Percentiles rank a stretch among this genome's conserved stretches.
Evolutionary conservation across 1,140 invertebrate genomes (phyloP).

Genomic region (Drosophila simulans): DNA sequence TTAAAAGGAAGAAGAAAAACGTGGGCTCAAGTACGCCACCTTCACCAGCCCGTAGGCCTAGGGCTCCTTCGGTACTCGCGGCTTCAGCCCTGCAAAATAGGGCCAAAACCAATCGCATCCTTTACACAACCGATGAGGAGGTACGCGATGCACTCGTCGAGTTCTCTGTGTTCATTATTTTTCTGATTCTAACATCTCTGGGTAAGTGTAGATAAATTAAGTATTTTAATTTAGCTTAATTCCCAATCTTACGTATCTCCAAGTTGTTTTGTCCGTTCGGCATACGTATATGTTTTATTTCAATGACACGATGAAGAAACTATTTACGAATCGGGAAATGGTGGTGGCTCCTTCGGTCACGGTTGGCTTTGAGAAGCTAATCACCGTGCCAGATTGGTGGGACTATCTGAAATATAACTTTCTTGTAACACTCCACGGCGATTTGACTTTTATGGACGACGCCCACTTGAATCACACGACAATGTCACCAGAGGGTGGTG

Average conservation of each 20-base stretch:
- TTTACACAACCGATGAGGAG: constrained; percentile 66
- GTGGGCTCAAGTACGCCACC: too few relatives aligned
- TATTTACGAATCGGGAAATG: constrained; percentile 59
- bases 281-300: constrained; percentile 79
- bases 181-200: constrained; percentile 65
- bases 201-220: constrained; percentile 41
- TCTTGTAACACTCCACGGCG: constrained; percentile 62
- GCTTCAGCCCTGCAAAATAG: background rate
- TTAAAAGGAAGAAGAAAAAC: background rate
- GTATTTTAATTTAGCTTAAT: background rate
- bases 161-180: constrained; percentile 70
- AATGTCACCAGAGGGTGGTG: background rate
- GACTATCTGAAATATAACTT: constrained; percentile 59
- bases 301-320: constrained; percentile 65
- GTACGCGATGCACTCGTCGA: constrained; percentile 67
- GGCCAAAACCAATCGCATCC: constrained; percentile 34
- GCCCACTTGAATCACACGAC: background rate
- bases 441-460: constrained; percentile 5
- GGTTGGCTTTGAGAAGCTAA: constrained; percentile 56
- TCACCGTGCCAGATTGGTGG: constrained; percentile 74
- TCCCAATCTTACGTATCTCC: background rate
- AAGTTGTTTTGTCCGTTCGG: constrained; percentile 67
- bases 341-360: constrained; percentile 48
- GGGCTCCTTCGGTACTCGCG: background rate
- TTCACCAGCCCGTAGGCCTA: too few relatives aligned